Percentiles rank a stretch among this genome's conserved stretches.
Evolutionary conservation across 2,797 vertebrate species (phyloP).

Genomic region (Anguilla megastoma): DNA sequence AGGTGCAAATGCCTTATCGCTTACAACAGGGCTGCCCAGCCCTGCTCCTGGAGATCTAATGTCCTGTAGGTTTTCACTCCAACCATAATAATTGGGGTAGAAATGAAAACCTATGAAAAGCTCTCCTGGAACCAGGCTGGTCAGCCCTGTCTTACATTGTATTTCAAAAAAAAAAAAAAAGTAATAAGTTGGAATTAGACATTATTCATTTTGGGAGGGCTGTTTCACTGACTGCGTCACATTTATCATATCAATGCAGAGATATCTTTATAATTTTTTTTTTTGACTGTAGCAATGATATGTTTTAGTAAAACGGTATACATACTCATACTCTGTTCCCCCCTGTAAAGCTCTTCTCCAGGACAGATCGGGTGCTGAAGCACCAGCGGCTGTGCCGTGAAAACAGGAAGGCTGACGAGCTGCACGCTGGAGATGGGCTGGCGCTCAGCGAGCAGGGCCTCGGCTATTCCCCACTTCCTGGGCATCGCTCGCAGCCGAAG

Average conservation of each 20-base stretch:
- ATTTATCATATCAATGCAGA: no score
- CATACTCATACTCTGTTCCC: constrained; percentile 2
- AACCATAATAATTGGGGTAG: no score
- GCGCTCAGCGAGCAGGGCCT: constrained; percentile 77
- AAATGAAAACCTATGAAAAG: no score
- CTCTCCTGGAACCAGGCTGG: no score
- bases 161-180: no score
- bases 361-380: constrained; percentile 97
- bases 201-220: no score
- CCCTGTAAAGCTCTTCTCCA: constrained; percentile 89
- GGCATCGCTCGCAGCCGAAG: constrained; percentile 91
- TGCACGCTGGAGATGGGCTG: constrained; percentile 82
- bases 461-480: constrained; percentile 77
- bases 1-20: constrained; percentile 69
- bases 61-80: no score
- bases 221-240: no score
- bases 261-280: no score
- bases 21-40: background rate
- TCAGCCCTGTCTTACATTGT: no score
- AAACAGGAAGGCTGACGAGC: constrained; percentile 88
- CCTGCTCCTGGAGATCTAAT: no score
- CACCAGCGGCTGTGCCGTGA: constrained; percentile 99
- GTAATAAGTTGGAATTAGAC: no score
- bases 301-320: background rate
- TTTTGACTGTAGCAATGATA: background rate